A percentile compares a stretch with the other conserved stretches of the same genome.
Conservation (phyloP, 2,113 vertebrate species). For the Lates calcarifer region DNA sequence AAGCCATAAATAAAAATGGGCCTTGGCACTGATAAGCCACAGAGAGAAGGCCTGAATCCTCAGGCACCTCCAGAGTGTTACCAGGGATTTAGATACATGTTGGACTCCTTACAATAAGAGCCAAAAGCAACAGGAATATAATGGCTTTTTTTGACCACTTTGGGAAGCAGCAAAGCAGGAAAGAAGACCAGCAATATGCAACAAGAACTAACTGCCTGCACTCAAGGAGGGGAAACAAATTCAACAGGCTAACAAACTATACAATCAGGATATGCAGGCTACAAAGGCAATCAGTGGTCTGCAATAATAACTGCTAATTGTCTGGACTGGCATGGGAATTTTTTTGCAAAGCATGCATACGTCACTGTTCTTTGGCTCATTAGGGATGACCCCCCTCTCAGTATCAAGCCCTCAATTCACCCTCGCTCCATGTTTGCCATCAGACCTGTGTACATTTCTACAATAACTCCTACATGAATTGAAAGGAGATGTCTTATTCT, state of each 20-base stretch:
- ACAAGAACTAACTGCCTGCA: constrained; percentile 63
- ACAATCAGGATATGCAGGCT: constrained; percentile 62
- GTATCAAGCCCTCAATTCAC: constrained; percentile 72
- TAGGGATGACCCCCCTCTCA: constrained; percentile 66
- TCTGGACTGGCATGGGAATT: constrained; percentile 50
- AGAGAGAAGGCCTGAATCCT: constrained; percentile 60
- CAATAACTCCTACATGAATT: constrained; percentile 73
- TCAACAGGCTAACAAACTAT: constrained; percentile 44
- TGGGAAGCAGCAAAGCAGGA: constrained; percentile 45
- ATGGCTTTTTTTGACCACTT: constrained; percentile 47
- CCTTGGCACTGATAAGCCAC: constrained; percentile 51
- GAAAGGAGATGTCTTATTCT: constrained; percentile 79
- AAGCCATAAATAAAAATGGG: constrained; percentile 72
- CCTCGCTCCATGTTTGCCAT: constrained; percentile 73
- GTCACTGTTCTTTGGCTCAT: constrained; percentile 68
- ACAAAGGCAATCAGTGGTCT: constrained; percentile 55
- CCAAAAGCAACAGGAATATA: constrained; percentile 28
- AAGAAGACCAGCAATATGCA: constrained; percentile 78
- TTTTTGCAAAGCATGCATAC: constrained; percentile 78
- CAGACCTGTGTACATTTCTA: constrained; percentile 81
- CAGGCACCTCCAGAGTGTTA: constrained; percentile 56
- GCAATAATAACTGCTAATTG: constrained; percentile 60
- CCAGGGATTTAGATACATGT: constrained; percentile 58
- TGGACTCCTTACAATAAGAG: constrained; percentile 68
- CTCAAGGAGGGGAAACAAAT: constrained; percentile 60